Evolutionary conservation across 2,113 vertebrate species (phyloP).

Genomic region (Cnemophilus loriae): DNA sequence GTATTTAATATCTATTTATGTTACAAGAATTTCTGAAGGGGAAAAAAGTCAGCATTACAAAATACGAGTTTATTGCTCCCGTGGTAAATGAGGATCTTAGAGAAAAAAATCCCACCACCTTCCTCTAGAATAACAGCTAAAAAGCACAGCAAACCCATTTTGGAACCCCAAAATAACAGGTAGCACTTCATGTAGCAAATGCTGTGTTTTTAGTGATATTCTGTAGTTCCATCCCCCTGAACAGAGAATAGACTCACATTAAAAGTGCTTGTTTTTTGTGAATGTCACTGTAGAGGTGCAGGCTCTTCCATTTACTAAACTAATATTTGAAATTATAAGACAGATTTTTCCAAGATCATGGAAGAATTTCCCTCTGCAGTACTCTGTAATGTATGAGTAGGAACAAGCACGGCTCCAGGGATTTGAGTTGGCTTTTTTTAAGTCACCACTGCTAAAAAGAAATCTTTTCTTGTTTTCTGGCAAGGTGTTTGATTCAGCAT

Average conservation of each 20-base stretch:
- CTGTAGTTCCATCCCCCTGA: background rate
- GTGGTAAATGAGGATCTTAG: conserved; percentile 13
- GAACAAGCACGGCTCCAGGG: background rate
- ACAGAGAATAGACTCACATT: background rate
- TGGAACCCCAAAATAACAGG: background rate
- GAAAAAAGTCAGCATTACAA: conserved; percentile 35
- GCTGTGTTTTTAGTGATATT: background rate
- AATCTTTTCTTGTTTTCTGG: background rate
- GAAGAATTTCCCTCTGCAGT: background rate
- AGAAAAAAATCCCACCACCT: background rate
- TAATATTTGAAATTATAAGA: background rate
- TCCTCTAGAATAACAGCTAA: background rate
- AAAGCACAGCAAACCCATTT: background rate
- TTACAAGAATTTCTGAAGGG: conserved; percentile 38
- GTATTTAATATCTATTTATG: conserved; percentile 55
- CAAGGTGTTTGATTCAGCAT: background rate
- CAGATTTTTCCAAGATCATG: background rate
- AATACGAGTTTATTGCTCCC: conserved; percentile 18
- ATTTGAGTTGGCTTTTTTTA: background rate
- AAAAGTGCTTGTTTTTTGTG: background rate
- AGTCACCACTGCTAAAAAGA: background rate
- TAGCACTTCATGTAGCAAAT: background rate
- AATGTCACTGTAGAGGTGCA: background rate
- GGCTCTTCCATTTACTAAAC: background rate
- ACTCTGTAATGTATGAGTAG: background rate